Base-by-base conservation (phyloP, 2,797 vertebrate genomes). In the Halcyon chelicuti region DNA sequence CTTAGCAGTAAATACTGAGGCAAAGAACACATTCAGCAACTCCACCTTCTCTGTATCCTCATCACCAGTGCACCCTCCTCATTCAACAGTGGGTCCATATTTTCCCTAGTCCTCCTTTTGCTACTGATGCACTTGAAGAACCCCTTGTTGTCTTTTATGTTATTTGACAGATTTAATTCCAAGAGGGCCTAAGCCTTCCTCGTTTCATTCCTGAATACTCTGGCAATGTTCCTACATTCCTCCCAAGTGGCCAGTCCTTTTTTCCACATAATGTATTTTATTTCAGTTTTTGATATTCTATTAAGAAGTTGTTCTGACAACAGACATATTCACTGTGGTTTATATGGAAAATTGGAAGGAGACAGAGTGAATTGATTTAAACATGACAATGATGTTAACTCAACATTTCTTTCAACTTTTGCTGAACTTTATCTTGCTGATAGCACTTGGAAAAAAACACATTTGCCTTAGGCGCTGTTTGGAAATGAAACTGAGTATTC, bases 371-470 rank as follows among this genome's bases (percentile, higher is more conserved):
- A 57, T 58, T 65, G 40, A 58, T 76, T 85, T 88, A 68, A 83
- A 72, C 12, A 22, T 15, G 28, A 57, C 47, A 46, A 49, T 47
- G 10, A 35, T 46, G 29, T 65, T 71, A 81, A 57, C 25, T 35
- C 44, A 55, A 60, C 19, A 14, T 21, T 80, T 86, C 25, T 86
- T 92, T 77, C 5, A 85, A 26, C 7, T 57, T 86, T 54, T 86
- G 14, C 15, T 86, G 33, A 76, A 37, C 17, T 67, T 76, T 46
- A 37, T 86, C 76, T 91, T 79, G 15, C 65, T 72, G 21, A 71
- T 25, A 57, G 1, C 9, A 28, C 37, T 87, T 85, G 25, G 54
- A 90, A 57, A 68, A 76, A 15, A 0, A 0, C 2, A 17, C 5
- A 33, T 33, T 85, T 73, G 42, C n/a, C 73, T 80, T 77, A 82